A percentile compares a stretch with the other conserved stretches of the same genome.
Evolutionary conservation across 2,888 invertebrate species (phyloP).

Genomic region (Aelia acuminata): DNA sequence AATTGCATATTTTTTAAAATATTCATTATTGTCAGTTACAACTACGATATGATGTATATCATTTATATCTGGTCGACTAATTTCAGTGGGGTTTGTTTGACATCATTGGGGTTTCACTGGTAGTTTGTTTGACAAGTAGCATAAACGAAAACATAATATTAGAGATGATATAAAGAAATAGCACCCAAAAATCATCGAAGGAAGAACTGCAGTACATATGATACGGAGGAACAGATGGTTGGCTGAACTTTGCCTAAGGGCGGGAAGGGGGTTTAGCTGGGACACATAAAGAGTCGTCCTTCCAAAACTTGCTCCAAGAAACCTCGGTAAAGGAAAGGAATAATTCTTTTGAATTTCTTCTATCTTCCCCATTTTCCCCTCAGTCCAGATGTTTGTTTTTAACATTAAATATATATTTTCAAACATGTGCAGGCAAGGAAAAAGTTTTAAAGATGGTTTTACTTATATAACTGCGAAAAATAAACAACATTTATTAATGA

Average conservation of each 20-base stretch:
- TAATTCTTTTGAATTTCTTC: not conserved
- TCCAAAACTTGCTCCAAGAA: not conserved
- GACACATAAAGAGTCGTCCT: not conserved
- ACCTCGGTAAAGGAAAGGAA: not conserved
- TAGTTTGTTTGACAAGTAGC: no score
- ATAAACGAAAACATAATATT: not conserved
- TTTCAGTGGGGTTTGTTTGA: no score
- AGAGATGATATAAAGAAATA: not conserved
- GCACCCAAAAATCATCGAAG: not conserved
- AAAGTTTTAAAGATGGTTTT: no score
- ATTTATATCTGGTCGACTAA: no score
- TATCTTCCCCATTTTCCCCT: not conserved
- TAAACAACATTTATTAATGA: no score
- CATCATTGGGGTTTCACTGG: no score
- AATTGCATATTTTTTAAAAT: no score
- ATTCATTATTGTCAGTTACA: no score
- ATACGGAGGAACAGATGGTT: not conserved
- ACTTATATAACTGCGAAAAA: no score
- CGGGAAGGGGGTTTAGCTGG: not conserved
- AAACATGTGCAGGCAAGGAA: no score
- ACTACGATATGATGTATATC: no score
- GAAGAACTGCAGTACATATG: not conserved
- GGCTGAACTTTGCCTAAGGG: not conserved
- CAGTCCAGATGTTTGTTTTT: not conserved
- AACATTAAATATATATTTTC: not conserved